Evolutionary conservation across 2,888 invertebrate species (phyloP), one percentile per base, ranked within the genome.

Genomic region (Cephus nigrinus): DNA sequence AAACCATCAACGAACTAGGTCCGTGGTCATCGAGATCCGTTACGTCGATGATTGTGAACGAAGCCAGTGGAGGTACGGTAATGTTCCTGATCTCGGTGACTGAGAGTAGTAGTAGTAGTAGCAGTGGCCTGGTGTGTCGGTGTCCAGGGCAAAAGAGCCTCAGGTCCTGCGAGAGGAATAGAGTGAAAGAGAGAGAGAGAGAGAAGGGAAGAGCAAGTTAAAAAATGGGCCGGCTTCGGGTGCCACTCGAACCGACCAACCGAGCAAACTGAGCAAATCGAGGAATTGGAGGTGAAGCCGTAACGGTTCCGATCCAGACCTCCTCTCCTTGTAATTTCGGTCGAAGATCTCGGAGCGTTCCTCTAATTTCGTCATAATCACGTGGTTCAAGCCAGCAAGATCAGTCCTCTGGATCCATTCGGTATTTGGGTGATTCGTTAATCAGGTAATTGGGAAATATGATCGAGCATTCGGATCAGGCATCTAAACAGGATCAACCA

Each of bases 281-380:
- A 71, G 32, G 30, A 31, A 71, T 32, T 3, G 78, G 76, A 75
- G 78, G 77, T 77, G 82, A 81, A 80, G 81, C 80, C 82, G 79
- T 84, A 84, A 84, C 84, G 84, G 84, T 84, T 79, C 77, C 76
- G 76, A 77, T 78, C 80, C 76, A 75, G 78, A 75, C 78, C 80
- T 80, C 79, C 82, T 79, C 80, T 82, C 80, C 82, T 78, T 82
- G 80, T 83, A 83, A 81, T 83, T 83, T 83, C 80, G 82, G 79
- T 79, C 79, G 12, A 69, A 9, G 9, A 76, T 75, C 78, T 33
- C 55, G 40, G 40, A 15, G 40, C 40, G 40, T 15, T 40, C 15
- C 40, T 40, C 40, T 40, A 40, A 40, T 40, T 15, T 15, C 40
- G 4, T 15, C 4, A 40, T 40, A 40, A 40, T 15, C 40, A 40